A percentile compares a stretch with the other conserved stretches of the same genome.
Conservation (phyloP, 2,797 vertebrate species). For the Labroides dimidiatus region DNA sequence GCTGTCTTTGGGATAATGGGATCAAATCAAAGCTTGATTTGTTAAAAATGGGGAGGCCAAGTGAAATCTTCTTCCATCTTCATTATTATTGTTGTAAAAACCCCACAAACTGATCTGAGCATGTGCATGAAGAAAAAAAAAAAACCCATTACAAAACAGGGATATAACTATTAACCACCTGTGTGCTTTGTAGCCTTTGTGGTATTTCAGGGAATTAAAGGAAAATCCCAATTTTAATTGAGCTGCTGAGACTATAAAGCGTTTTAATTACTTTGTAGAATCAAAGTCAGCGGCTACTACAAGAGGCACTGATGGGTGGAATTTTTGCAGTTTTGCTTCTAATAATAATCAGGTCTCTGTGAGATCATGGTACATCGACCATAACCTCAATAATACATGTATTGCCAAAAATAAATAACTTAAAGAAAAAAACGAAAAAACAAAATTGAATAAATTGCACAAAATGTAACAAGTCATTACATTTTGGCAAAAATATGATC, state of each 20-base stretch:
- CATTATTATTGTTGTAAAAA: background rate
- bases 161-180: conserved; percentile 36
- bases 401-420: too few relatives aligned
- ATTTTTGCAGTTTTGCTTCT: conserved; percentile 7
- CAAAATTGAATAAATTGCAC: too few relatives aligned
- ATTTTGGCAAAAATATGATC: too few relatives aligned
- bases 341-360: conserved; percentile 20
- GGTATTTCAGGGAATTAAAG: conserved; percentile 42
- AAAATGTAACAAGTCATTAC: too few relatives aligned
- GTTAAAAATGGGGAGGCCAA: background rate
- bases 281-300: conserved; percentile 13
- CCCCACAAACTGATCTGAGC: conserved; percentile 2
- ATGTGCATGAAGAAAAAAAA: background rate
- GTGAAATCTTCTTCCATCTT: background rate
- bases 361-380: conserved; percentile 23
- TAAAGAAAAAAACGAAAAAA: too few relatives aligned
- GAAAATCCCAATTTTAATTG: conserved; percentile 31
- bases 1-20: background rate
- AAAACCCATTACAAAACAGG: conserved; percentile 3
- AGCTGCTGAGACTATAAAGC: conserved; percentile 32
- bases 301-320: conserved; percentile 27
- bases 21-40: background rate
- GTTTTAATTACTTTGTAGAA: conserved; percentile 42
- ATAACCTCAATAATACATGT: conserved; percentile 13
- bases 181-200: conserved; percentile 22